Percentiles rank a stretch among this genome's conserved stretches.
phyloP scores from a whole-genome alignment of 2,113 vertebrate species.

The Tragelaphus scriptus region DNA sequence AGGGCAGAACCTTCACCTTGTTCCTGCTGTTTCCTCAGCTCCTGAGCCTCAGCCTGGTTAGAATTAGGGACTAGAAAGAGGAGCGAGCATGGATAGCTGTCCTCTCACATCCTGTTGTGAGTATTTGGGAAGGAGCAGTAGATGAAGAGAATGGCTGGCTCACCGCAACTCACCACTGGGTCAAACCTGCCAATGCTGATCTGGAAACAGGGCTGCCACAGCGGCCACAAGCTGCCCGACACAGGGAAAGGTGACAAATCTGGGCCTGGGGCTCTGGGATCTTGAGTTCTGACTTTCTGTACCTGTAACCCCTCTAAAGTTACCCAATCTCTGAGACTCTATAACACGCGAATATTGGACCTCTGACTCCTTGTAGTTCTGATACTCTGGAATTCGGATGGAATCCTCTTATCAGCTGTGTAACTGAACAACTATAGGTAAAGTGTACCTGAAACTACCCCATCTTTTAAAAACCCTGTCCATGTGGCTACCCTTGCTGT shows the following conservation, averaged over 20 bases:
- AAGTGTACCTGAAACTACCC: not conserved
- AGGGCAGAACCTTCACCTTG: not conserved
- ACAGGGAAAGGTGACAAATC: not conserved
- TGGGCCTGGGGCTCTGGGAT: not conserved
- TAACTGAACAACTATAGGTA: not conserved
- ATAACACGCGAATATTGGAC: too few species aligned
- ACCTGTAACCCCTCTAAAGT: not conserved
- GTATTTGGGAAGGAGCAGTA: rapidly evolving
- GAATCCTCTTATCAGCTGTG: not conserved
- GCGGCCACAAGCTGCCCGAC: not conserved
- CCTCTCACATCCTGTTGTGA: rapidly evolving
- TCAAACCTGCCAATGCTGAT: not conserved
- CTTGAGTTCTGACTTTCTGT: not conserved
- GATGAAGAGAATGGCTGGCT: not conserved
- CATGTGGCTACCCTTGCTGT: not conserved
- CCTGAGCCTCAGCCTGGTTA: not conserved
- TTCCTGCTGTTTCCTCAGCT: not conserved
- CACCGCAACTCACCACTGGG: rapidly evolving
- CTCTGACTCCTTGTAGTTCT: not conserved
- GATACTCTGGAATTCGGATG: not conserved
- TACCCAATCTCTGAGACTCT: not conserved
- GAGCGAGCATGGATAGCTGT: not conserved
- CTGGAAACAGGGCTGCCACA: not conserved
- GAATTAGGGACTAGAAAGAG: not conserved
- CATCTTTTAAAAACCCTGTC: not conserved